Base-by-base conservation (phyloP, 2,888 invertebrate species). In the Tigriopus californicus region DNA sequence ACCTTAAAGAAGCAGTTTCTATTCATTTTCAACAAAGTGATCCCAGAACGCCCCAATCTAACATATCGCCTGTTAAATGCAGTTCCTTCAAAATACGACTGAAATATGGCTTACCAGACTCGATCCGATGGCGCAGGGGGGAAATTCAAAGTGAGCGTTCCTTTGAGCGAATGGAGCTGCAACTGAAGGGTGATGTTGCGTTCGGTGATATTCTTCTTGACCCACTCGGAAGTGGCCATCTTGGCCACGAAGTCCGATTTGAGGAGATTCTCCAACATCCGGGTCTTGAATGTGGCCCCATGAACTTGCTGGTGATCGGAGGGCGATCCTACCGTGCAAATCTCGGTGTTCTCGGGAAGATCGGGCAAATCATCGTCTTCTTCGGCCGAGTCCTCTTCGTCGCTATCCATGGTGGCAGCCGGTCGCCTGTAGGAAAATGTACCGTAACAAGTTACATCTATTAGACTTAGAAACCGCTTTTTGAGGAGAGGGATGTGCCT, bases 121-220 rank as follows among this genome's bases (percentile, higher is more conserved):
- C 54, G 8, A 24, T 54, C 54, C 1, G 54, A 54, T 15, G 54
- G 54, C 15, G 54, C 41, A n/a, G 54, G 54, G 1, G 54, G 54
- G 15, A 54, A 54, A 41, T 54, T 54, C 18, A 54, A 15, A 13
- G 15, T 54, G n/a, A 54, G 22, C 11, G 41, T 54, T 15, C 54
- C 54, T 54, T 54, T 54, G 22, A 54, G n/a, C n/a, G 20, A 20
- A 41, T 54, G 54, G n/a, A 54, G 24, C 22, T 54, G 54, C 15
- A 54, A n/a, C 6, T 54, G 40, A 11, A 54, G 24, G 8, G 54
- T 54, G 22, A 54, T 54, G 15, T 54, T 54, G 33, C 15, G 33
- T 10, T 41, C 24, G 15, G 54, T 54, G 22, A 54, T 54, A 15
- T 54, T 54, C 41, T 54, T 54, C 41, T 54, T 54, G 40, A 54